A percentile compares a stretch with the other conserved stretches of the same genome.
Evolutionary conservation across 2,113 vertebrate genomes (phyloP).

Genomic region (Heliornis fulica): DNA sequence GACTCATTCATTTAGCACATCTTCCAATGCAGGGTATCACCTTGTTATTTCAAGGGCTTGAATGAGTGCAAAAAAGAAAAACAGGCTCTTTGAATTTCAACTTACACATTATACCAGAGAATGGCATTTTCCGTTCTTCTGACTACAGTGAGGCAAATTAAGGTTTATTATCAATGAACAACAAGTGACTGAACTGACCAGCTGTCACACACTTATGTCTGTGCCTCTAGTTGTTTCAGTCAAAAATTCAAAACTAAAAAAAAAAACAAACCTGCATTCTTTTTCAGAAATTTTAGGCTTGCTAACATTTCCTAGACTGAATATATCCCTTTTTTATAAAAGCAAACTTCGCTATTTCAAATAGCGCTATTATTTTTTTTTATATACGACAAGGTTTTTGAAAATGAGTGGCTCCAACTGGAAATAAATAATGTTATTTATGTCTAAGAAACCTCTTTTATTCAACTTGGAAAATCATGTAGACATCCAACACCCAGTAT

Average conservation of each 20-base stretch:
- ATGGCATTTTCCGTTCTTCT: background rate
- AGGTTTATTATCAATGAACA: background rate
- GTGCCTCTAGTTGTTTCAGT: background rate
- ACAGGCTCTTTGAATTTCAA: background rate
- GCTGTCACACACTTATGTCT: background rate
- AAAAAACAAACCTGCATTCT: background rate
- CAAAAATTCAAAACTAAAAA: background rate
- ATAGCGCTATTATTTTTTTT: background rate
- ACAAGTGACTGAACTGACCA: background rate
- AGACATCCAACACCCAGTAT: fast-evolving
- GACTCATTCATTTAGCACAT: background rate
- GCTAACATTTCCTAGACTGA: background rate
- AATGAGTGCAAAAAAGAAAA: background rate
- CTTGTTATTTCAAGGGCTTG: background rate
- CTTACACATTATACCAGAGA: too few relatives aligned
- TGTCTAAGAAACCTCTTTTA: background rate
- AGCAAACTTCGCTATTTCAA: background rate
- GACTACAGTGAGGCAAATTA: background rate
- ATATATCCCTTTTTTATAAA: background rate
- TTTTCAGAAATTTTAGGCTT: background rate
- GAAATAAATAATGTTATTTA: background rate
- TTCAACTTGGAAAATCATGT: background rate
- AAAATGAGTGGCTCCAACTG: background rate
- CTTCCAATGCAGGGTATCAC: background rate
- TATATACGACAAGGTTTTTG: background rate